These are phyloP conservation scores for Zosterops lateralis DNA, from an alignment of 2,113 vertebrate genomes.

Conservation along the genomic window DNA sequence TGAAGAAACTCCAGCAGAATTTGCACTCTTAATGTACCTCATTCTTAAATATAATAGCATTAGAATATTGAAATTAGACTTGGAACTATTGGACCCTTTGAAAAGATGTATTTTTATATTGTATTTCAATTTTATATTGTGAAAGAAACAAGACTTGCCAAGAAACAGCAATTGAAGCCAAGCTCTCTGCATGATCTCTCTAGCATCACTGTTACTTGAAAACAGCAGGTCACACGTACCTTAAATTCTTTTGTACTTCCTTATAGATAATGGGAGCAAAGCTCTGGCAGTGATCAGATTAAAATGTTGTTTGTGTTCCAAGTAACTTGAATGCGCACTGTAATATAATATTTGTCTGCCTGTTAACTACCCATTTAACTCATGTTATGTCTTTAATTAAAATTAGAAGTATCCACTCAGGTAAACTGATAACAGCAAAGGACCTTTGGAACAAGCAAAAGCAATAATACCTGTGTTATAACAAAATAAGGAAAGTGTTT, in stretches of 20 bases:
- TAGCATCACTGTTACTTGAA: constrained; percentile 43
- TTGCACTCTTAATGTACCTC: constrained; percentile 57
- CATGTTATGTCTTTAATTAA: background rate
- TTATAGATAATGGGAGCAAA: background rate
- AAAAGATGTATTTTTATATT: constrained; percentile 58
- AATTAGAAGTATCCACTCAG: background rate
- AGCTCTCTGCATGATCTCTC: background rate
- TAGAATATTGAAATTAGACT: constrained; percentile 24
- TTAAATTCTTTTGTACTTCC: background rate
- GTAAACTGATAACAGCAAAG: background rate
- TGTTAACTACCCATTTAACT: background rate
- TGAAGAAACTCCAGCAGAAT: constrained; percentile 35
- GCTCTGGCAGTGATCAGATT: background rate
- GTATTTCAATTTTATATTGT: constrained; percentile 43
- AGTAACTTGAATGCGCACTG: background rate
- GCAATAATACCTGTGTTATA: constrained; percentile 30
- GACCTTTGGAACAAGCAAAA: background rate
- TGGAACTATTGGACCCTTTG: background rate
- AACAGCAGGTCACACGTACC: background rate
- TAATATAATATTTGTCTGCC: background rate
- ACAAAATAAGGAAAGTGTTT: background rate
- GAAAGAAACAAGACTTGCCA: background rate
- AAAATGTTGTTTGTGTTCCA: background rate
- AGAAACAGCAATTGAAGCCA: background rate
- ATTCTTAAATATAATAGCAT: background rate